phyloP scores from a whole-genome alignment of 2,888 invertebrate species.

The Melieria crassipennis region DNA sequence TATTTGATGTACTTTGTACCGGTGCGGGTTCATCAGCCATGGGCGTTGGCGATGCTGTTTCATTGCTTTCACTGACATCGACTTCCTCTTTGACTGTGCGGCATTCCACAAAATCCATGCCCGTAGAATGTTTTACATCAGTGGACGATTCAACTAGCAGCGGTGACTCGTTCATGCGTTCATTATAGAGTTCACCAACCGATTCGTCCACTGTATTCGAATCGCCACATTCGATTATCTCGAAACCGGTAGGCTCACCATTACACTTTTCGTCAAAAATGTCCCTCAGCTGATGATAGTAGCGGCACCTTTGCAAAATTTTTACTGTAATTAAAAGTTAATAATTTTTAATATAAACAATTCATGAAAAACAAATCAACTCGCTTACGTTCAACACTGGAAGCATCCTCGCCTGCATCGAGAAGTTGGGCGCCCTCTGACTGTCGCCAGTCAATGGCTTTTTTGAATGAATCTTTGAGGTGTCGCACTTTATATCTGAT shows the following conservation, averaged over 20 bases:
- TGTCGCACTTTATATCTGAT: slow-evolving; percentile 22
- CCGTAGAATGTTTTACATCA: too few relatives aligned
- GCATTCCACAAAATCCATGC: too few relatives aligned
- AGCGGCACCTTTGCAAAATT: slow-evolving; percentile 28
- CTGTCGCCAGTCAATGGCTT: slow-evolving; percentile 17
- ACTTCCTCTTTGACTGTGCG: too few relatives aligned
- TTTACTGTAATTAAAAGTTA: not conserved
- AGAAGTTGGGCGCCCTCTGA: not conserved
- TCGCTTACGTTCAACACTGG: slow-evolving; percentile 4
- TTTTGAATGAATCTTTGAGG: slow-evolving; percentile 6
- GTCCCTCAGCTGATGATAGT: slow-evolving; percentile 16
- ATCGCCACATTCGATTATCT: too few relatives aligned
- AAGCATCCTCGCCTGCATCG: not conserved
- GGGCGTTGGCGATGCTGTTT: too few relatives aligned
- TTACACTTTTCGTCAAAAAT: slow-evolving; percentile 17
- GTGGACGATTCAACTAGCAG: too few relatives aligned
- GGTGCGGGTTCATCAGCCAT: too few relatives aligned
- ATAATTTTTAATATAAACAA: not conserved
- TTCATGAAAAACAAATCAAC: not conserved
- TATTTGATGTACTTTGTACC: not conserved
- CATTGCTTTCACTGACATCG: too few relatives aligned
- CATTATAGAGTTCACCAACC: too few relatives aligned
- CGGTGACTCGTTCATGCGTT: too few relatives aligned
- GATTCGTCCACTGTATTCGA: too few relatives aligned
- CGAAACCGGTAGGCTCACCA: too few relatives aligned